Evolutionary conservation across 1,140 invertebrate species (phyloP).

Genomic region (Octopus bimaculoides): DNA sequence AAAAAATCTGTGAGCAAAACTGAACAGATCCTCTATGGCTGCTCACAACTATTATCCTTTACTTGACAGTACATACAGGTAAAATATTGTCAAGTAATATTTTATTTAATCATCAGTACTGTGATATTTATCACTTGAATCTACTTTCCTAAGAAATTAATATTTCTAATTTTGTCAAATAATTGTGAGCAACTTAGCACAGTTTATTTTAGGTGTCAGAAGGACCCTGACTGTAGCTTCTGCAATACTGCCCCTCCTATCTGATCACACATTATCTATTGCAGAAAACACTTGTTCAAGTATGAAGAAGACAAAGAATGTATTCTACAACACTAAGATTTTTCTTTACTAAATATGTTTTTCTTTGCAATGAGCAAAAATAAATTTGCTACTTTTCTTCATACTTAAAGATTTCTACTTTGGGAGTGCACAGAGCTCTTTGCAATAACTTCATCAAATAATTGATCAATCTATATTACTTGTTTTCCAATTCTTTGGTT

Average conservation of each 20-base stretch:
- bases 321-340: slow-evolving; percentile 5
- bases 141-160: background rate
- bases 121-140: background rate
- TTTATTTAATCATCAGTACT: slow-evolving; percentile 2
- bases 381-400: background rate
- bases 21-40: too few species aligned
- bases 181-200: background rate
- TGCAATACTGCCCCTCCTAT: background rate
- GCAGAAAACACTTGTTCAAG: slow-evolving; percentile 1
- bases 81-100: background rate
- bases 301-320: background rate
- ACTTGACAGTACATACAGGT: too few species aligned
- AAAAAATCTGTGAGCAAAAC: too few species aligned
- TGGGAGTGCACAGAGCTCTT: background rate
- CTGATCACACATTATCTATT: background rate
- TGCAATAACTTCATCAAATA: slow-evolving; percentile 7
- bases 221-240: background rate
- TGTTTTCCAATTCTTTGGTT: slow-evolving; percentile 1
- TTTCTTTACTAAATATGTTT: background rate
- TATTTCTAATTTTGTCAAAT: background rate
- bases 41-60: too few species aligned
- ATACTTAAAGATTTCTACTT: slow-evolving; percentile 1
- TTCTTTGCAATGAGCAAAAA: background rate
- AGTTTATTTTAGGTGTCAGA: background rate
- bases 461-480: background rate